Evolutionary conservation across 2,888 invertebrate genomes (phyloP).

Genomic region (Cecidostiba fungosa): DNA sequence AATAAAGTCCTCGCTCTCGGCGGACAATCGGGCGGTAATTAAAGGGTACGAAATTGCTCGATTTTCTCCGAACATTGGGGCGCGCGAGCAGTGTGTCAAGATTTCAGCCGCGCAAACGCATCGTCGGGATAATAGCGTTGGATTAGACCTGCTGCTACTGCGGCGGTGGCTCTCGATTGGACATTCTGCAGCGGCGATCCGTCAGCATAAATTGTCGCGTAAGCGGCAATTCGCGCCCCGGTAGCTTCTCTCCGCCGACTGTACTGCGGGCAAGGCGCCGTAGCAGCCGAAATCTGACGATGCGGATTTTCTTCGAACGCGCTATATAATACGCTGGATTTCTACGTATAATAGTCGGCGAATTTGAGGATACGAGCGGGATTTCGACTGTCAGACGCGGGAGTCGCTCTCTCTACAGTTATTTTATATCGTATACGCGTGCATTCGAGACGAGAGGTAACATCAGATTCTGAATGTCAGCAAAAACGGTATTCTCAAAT

Average conservation of each 20-base stretch:
- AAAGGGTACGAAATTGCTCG: conserved; percentile 54
- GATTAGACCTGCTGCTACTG: conserved; percentile 52
- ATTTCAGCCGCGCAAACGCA: conserved; percentile 52
- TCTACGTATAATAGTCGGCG: background rate
- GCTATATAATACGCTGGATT: background rate
- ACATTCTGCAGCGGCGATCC: conserved; percentile 57
- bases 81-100: conserved; percentile 43
- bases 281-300: conserved; percentile 40
- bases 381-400: background rate
- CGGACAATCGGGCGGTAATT: conserved; percentile 58
- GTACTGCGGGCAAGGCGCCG: background rate
- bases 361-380: background rate
- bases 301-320: conserved; percentile 50
- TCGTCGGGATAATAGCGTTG: conserved; percentile 57
- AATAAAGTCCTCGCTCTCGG: conserved; percentile 22
- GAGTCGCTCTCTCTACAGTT: background rate
- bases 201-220: conserved; percentile 64
- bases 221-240: conserved; percentile 53
- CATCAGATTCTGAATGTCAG: background rate
- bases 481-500: background rate
- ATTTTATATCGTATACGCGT: background rate
- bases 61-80: conserved; percentile 32
- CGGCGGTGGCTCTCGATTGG: conserved; percentile 47
- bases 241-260: background rate
- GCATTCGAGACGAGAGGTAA: no score